Base-by-base conservation (phyloP, 2,888 invertebrate genomes). In the Galerucella pusilla region DNA sequence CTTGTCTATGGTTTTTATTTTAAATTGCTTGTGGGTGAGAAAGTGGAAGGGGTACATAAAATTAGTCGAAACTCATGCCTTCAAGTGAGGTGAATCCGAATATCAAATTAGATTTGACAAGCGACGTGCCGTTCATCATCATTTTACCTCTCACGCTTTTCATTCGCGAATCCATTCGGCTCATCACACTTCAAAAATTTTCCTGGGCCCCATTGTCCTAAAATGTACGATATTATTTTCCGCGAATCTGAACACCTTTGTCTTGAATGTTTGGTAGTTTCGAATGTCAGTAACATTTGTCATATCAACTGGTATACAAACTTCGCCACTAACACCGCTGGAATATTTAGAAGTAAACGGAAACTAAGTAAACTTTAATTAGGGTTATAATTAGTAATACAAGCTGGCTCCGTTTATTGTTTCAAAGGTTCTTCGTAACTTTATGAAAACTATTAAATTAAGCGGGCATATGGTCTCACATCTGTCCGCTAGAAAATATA, bases 301-400 rank as follows among this genome's bases (percentile, higher is more conserved):
- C 57, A 20, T 20, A 57, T 57, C 57, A 57, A 57, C 57, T 57
- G 20, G 7, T 11, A 57, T 10, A 57, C 16, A 20, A 59, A 61
- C 3, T 61, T 6, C 9, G 10, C 59, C 28, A 60, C 20, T 20
- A 60, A 60, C 59, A 60, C 59, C 20, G 20, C 25, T 10, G 42
- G 59, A 66, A 75, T 75, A 72, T 68, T 69, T 68, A 70, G 65
- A 70, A 70, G 42, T n/a, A 49, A 71, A 66, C 42, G 60, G 10
- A 65, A 66, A 61, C 66, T 65, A 63, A 73, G 72, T 75, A 70
- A 73, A 75, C 70, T 75, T 67, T 75, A 75, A 75, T 75, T 75
- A 68, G 70, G 70, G 73, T 73, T 75, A 70, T 73, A 75, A 75
- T 75, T 75, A 75, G 70, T 49, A 70, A 59, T 73, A 64, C 75